These are phyloP conservation scores for Colostygia pectinataria DNA, from an alignment of 2,888 invertebrate species.

Conservation along the genomic window DNA sequence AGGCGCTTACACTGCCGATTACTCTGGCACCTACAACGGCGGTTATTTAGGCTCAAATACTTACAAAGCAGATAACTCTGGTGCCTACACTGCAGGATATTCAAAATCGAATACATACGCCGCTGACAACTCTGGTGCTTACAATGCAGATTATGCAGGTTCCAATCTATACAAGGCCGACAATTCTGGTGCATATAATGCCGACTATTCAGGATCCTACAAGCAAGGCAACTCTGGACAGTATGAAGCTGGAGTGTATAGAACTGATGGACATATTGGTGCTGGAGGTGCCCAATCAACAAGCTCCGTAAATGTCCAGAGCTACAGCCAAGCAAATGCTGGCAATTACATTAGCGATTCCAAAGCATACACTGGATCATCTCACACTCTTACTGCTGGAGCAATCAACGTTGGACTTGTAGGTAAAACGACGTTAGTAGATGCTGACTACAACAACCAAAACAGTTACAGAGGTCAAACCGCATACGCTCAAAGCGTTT, in stretches of 20 bases:
- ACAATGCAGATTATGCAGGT: slow-evolving; percentile 12
- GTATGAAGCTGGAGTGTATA: slow-evolving; percentile 60
- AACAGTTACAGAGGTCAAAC: slow-evolving; percentile 47
- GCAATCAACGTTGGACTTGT: slow-evolving; percentile 76
- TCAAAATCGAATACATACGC: slow-evolving; percentile 11
- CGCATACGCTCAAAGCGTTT: slow-evolving; percentile 41
- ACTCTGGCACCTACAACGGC: slow-evolving; percentile 17
- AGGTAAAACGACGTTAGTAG: slow-evolving; percentile 74
- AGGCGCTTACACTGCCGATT: slow-evolving; percentile 2
- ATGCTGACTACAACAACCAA: slow-evolving; percentile 59
- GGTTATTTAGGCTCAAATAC: slow-evolving; percentile 6
- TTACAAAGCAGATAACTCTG: slow-evolving; percentile 30
- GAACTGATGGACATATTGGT: slow-evolving; percentile 58
- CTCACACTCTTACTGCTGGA: slow-evolving; percentile 73
- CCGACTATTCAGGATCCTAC: slow-evolving; percentile 54
- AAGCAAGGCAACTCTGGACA: slow-evolving; percentile 55
- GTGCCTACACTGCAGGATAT: slow-evolving; percentile 20
- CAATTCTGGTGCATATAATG: slow-evolving; percentile 36
- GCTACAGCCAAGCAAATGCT: slow-evolving; percentile 57
- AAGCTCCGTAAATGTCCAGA: slow-evolving; percentile 27
- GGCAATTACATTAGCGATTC: slow-evolving; percentile 61
- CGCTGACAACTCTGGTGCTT: slow-evolving; percentile 16
- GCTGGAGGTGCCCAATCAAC: slow-evolving; percentile 34
- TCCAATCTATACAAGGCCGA: slow-evolving; percentile 29
- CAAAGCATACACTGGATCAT: slow-evolving; percentile 61